Evolutionary conservation across 2,113 vertebrate genomes (phyloP).

Genomic region (Chelonoidis abingdonii): DNA sequence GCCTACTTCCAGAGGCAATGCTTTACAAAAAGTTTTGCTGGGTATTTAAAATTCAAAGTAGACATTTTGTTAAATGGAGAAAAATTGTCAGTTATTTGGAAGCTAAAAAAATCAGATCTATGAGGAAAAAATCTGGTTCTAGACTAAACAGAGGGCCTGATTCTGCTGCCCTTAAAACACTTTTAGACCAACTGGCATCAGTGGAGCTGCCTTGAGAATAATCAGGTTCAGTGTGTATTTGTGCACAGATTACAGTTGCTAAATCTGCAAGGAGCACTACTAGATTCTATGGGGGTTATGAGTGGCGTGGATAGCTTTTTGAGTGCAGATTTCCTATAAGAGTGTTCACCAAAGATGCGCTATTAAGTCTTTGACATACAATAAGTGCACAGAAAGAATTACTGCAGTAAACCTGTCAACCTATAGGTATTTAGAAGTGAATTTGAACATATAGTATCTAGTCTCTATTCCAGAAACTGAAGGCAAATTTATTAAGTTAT

Average conservation of each 20-base stretch:
- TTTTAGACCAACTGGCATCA: background rate
- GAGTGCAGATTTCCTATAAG: background rate
- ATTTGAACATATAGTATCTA: background rate
- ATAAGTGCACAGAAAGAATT: constrained; percentile 5
- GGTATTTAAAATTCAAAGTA: background rate
- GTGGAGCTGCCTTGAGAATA: background rate
- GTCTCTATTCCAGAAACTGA: background rate
- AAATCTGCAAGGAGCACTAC: background rate
- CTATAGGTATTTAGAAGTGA: background rate
- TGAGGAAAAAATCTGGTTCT: background rate
- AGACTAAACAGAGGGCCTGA: constrained; percentile 7
- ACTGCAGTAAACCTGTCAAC: background rate
- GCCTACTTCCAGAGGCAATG: background rate
- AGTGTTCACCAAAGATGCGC: background rate
- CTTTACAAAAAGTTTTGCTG: background rate
- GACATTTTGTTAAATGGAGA: fast-evolving
- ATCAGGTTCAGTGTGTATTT: background rate
- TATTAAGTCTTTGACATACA: constrained; percentile 8
- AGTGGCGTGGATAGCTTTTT: constrained; percentile 7
- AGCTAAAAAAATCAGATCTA: background rate
- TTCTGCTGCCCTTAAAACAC: background rate
- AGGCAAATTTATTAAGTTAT: constrained; percentile 13
- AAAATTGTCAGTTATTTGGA: background rate
- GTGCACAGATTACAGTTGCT: background rate
- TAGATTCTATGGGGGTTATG: background rate